Base-by-base conservation (phyloP, 2,888 invertebrate species). In the Monoplex corrugatus region DNA sequence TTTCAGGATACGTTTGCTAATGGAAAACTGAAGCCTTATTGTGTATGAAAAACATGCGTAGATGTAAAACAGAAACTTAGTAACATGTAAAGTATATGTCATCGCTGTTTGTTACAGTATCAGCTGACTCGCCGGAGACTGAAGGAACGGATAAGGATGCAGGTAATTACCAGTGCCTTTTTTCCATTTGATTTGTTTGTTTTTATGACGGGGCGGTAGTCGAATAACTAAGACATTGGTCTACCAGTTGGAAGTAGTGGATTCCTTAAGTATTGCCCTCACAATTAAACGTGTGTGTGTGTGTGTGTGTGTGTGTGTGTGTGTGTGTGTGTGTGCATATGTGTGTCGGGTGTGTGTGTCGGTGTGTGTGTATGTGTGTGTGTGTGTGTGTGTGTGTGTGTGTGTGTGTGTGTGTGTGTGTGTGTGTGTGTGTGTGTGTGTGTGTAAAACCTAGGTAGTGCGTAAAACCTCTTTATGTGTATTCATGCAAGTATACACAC, bases 81-180 rank as follows among this genome's bases (percentile, higher is more conserved):
- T n/a, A n/a, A 28, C 19, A 68, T 68, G 19, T 28, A 28, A 28
- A 68, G 6, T 23, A 68, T 68, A 2, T 68, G 28, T 75, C 0
- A 32, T 83, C 45, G n/a, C 38, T 83, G 32, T 50, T 32, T 84
- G 57, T 84, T 84, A 8, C 84, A 84, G 84, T 84, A 35, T 84
- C 84, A 38, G 16, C 84, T 13, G 84, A 84, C 23, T 83, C 82
- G 32, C 45, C 84, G 19, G 84, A 84, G 28, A 38, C 84, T 2
- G 84, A 84, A 38, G 84, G n/a, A 45, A 19, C 84, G 3, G 84
- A 84, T 13, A 84, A 38, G 32, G 84, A 84, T 84, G 57, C 84
- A 84, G 84, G 84, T 84, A 57, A 84, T 8, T 57, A 19, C 13
- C 2, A 57, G 13, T 57, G 13, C 19, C 19, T 50, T 32, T 23